phyloP scores from a whole-genome alignment of 2,113 vertebrate species.

The Macroglossus sobrinus region DNA sequence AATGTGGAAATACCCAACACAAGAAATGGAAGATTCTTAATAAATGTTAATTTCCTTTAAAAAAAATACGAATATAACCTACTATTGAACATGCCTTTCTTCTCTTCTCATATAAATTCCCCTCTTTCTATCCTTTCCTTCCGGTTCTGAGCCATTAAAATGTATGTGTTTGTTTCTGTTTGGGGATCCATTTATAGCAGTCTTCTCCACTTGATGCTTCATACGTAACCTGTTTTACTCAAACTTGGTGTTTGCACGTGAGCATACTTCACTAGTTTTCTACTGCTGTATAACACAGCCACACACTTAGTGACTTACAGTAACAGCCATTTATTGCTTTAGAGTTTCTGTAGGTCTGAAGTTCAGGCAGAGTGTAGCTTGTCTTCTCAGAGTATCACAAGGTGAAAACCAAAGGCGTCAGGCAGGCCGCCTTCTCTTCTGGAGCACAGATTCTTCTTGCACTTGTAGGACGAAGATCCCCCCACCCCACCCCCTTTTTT shows the following conservation, averaged over 20 bases:
- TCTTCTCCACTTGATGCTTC: background rate
- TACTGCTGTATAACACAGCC: background rate
- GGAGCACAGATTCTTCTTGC: background rate
- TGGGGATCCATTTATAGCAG: background rate
- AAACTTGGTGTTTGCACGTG: background rate
- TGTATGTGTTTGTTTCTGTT: background rate
- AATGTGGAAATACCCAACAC: background rate
- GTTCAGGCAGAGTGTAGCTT: background rate
- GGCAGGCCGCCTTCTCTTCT: background rate
- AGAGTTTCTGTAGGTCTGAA: background rate
- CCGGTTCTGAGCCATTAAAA: background rate
- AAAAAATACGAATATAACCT: background rate
- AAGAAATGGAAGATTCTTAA: background rate
- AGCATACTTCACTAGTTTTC: background rate
- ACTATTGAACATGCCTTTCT: background rate
- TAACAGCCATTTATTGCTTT: background rate
- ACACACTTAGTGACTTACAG: background rate
- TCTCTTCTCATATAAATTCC: background rate
- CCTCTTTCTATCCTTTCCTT: background rate
- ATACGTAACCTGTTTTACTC: background rate
- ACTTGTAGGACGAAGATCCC: background rate
- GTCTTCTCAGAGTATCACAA: background rate
- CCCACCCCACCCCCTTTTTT: too few relatives aligned
- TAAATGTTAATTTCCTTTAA: background rate
- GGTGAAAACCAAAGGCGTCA: background rate